Evolutionary conservation across 2,888 invertebrate species (phyloP), one percentile per base, ranked within the genome.

Genomic region (Mythimna albipuncta): DNA sequence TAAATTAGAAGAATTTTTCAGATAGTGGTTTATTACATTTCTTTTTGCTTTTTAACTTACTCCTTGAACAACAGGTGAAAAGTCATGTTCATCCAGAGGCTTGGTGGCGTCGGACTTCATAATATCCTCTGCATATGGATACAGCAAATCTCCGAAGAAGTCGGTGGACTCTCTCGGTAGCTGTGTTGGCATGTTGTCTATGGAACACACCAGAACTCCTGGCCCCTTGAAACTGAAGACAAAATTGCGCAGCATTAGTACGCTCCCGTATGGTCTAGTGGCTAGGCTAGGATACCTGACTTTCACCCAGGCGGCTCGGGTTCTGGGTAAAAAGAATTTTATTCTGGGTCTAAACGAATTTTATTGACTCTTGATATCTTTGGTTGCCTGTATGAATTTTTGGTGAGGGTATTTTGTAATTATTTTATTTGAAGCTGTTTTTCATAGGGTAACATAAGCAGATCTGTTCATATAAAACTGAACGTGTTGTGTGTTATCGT

Each of bases 161-260:
- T 99, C 99, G 0, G 99, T 99, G 4, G 99, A 98, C 92, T 99
- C 99, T 61, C 98, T 97, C 0, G 99, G 99, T 79, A 99, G 96
- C 93, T 99, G 99, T 0, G 99, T 99, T 0, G 99, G 99, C 99
- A 99, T 99, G 94, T 99, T 99, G 94, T 99, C 99, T 85, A 99
- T 99, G 21, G 99, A 99, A 91, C 99, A 99, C n/a, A 99, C 99
- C 67, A 99, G 95, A 2, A 99, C 99, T 32, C 99, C 99, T 0
- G 99, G 98, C 0, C 99, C 99, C 93, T 98, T 98, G 94, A 99
- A 99, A 93, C 99, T 98, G 88, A 59, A 80, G 66, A 74, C 10
- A 78, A 72, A 64, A 62, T 69, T 72, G 0, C 0, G 0, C 0
- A 0, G 0, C 0, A 0, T 10, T 0, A 59, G 0, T 0, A 0